Base-by-base conservation (phyloP, 2,888 invertebrate species). In the Microdon myrmicae region DNA sequence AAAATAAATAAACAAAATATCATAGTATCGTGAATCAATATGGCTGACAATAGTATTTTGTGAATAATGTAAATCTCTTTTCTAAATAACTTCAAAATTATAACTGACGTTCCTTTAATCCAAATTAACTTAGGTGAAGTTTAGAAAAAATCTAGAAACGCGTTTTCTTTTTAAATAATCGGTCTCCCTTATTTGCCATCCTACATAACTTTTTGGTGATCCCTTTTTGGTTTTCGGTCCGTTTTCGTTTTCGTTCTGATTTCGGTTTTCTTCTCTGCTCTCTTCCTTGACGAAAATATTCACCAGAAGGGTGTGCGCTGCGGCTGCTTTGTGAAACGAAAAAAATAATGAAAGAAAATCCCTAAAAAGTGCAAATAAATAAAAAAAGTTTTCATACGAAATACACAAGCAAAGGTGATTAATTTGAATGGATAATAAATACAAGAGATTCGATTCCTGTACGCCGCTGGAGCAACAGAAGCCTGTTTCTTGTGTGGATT, bases 241-340 rank as follows among this genome's bases (percentile, higher is more conserved):
- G 23, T 23, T 23, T 23, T 23, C 23, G 23, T 23, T 23, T 23
- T 64, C 41, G 13, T 47, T 58, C 49, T 55, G 10, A 23, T 7
- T 23, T 26, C 38, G 38, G 38, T 29, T 28, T 26, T 26, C 13
- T 9, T 53, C 37, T 37, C 35, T 51, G 28, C 51, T 47, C 58
- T 64, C 58, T 64, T 61, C 34, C 39, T 61, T 51, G n/a, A n/a
- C 32, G 45, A 64, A 64, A 51, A 64, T 51, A 64, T 41, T 45
- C 35, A 56, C 23, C 38, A 51, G 61, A 64, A 64, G 64, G 64
- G 64, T 64, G 64, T 64, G 58, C 56, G 56, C 51, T 64, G 43
- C 60, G 53, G 43, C 55, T 56, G 64, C 58, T 64, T 64, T 58
- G 64, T 64, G 64, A 56, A 64, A 64, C 64, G 58, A 64, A 56